Conservation (phyloP, 2,113 vertebrate genomes). For the Polypterus bichir region DNA sequence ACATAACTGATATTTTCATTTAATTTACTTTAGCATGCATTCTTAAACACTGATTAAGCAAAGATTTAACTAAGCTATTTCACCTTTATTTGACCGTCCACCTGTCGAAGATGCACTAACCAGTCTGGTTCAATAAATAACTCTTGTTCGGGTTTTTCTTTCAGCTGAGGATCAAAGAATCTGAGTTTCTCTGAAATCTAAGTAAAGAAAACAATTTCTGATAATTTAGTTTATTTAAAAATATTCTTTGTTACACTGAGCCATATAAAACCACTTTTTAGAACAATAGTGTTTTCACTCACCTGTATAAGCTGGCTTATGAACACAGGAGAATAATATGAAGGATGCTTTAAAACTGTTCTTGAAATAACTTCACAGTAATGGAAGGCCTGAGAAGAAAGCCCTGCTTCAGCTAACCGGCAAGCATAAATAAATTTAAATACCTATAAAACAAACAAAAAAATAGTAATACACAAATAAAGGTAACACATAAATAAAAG, state of each 20-base stretch:
- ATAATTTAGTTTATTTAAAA: not conserved
- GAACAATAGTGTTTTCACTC: conserved; percentile 1
- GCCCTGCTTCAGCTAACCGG: conserved; percentile 78
- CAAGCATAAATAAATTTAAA: conserved; percentile 95
- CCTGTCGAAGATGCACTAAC: conserved; percentile 58
- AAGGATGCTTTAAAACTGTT: conserved; percentile 58
- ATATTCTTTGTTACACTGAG: not conserved
- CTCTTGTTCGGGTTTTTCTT: conserved; percentile 88
- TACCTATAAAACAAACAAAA: conserved; percentile 47
- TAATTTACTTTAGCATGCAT: no score
- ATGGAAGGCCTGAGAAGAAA: conserved; percentile 85
- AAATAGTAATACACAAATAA: not conserved
- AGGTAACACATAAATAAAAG: not conserved
- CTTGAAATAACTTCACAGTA: conserved; percentile 92
- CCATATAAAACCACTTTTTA: not conserved
- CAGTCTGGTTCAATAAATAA: conserved; percentile 69
- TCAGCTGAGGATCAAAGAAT: conserved; percentile 88
- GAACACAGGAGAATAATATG: conserved; percentile 65
- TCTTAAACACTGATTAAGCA: no score
- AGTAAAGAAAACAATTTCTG: not conserved
- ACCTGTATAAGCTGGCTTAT: conserved; percentile 81
- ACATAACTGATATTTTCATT: no score
- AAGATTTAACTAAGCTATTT: not conserved
- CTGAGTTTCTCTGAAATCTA: conserved; percentile 78
- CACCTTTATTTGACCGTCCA: conserved; percentile 77